phyloP scores from a whole-genome alignment of 1,140 invertebrate species.

The Hirudo medicinalis region DNA sequence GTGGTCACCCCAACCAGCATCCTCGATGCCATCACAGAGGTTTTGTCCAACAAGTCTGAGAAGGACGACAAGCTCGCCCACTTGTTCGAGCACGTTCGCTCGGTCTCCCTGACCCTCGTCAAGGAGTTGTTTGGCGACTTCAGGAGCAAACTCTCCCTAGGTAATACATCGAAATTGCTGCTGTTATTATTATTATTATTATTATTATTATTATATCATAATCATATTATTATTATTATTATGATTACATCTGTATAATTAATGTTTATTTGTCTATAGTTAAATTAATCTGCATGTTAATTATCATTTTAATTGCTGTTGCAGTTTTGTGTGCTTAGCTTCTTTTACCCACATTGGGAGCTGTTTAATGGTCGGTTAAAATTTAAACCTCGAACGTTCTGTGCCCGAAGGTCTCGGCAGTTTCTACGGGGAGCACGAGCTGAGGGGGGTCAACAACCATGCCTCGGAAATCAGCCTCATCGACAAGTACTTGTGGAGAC shows the following conservation, averaged over 20 bases:
- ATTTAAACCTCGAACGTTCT: too few species aligned
- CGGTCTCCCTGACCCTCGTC: neutral
- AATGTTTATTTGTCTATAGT: too few species aligned
- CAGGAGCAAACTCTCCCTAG: constrained; percentile 6
- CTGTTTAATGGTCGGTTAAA: too few species aligned
- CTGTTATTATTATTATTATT: too few species aligned
- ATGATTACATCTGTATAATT: too few species aligned
- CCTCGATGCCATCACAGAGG: neutral
- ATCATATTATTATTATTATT: too few species aligned
- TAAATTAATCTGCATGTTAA: too few species aligned
- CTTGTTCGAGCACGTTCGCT: neutral
- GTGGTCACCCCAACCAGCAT: neutral
- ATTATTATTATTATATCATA: too few species aligned
- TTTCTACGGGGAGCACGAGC: constrained; percentile 71
- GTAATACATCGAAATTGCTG: neutral
- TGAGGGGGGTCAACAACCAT: constrained; percentile 68
- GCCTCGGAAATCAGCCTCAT: constrained; percentile 60
- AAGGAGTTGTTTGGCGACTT: neutral
- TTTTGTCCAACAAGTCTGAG: neutral
- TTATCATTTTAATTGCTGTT: too few species aligned
- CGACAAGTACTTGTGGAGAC: constrained; percentile 57
- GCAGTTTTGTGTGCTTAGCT: too few species aligned
- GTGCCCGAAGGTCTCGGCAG: constrained; percentile 60
- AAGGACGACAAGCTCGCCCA: neutral
- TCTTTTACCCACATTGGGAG: too few species aligned